Evolutionary conservation across 1,140 invertebrate species (phyloP), one percentile per base, ranked within the genome.

Genomic region (Brachionus calyciflorus): DNA sequence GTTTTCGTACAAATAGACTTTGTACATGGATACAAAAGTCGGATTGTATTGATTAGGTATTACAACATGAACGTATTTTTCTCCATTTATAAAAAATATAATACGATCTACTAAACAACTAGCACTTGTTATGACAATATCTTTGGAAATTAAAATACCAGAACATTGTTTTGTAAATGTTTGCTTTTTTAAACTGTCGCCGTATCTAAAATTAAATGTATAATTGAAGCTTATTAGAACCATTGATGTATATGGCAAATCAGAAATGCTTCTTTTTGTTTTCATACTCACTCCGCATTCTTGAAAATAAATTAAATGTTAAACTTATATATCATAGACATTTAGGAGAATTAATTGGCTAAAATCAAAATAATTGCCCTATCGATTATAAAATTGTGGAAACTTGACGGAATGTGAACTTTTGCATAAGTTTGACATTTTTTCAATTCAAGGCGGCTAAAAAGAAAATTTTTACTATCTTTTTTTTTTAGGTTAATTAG

Each of bases 51-150:
- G 28, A 60, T 60, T 60, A 17, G 55, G 55, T 7, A 60, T 17
- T 17, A 60, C 55, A 9, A 60, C 55, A 60, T 60, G 55, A 28
- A 33, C 26, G 17, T 60, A 60, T 60, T 33, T 10, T 5, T 60
- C 55, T 19, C 30, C 30, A 60, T 37, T 37, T 33, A 21, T 19
- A 9, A 19, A 9, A 60, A 33, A 60, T 37, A 37, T 17, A 17
- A 60, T 17, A 17, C 37, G 33, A 33, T 60, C 55, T 12, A 60
- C 21, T 28, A 60, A 40, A 37, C 55, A 60, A 33, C 55, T 60
- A 19, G 55, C 55, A 17, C 28, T 12, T 5, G 55, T 60, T 9
- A 60, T 17, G 17, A 60, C 30, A 12, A 30, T 37, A 37, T 60
- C 14, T 17, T n/a, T 33, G n/a, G 2, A 3, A 7, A 60, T 60